Conservation (phyloP, 2,888 invertebrate species). For the Metellina segmentata region DNA sequence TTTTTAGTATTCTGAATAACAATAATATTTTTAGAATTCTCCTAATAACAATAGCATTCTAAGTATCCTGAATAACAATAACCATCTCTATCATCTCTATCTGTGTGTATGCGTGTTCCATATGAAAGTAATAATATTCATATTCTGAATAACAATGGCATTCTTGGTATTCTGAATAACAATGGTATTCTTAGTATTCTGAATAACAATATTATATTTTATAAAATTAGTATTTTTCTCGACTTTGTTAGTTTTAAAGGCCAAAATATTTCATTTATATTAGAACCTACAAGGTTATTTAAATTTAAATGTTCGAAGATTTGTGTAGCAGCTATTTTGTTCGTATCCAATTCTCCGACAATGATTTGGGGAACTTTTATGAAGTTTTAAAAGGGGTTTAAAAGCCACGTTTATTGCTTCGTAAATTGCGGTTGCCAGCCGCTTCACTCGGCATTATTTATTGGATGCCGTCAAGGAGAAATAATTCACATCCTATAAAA, state of each 20-base stretch:
- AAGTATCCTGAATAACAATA: too few relatives aligned
- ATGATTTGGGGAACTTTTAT: slow-evolving; percentile 40
- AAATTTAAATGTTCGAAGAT: neutral
- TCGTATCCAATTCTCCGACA: neutral
- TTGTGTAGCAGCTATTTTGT: neutral
- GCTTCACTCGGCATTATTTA: slow-evolving; percentile 33
- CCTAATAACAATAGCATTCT: too few relatives aligned
- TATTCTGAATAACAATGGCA: too few relatives aligned
- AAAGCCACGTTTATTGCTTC: slow-evolving; percentile 35
- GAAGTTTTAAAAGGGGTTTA: slow-evolving; percentile 17
- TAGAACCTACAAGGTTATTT: slow-evolving; percentile 5
- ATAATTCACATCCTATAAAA: slow-evolving; percentile 48
- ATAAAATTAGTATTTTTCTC: neutral
- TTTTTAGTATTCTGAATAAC: too few relatives aligned
- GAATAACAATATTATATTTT: neutral
- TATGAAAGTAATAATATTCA: too few relatives aligned
- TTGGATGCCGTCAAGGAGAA: slow-evolving; percentile 36
- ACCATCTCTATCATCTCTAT: too few relatives aligned
- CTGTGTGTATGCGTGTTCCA: too few relatives aligned
- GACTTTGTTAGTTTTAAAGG: neutral
- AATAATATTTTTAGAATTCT: too few relatives aligned
- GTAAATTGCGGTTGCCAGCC: slow-evolving; percentile 27
- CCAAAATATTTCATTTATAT: slow-evolving; percentile 13
- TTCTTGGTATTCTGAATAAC: too few relatives aligned
- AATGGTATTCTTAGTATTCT: too few relatives aligned